A percentile compares a stretch with the other conserved stretches of the same genome.
Conservation (phyloP, 2,888 invertebrate species). For the Sericinus montela region DNA sequence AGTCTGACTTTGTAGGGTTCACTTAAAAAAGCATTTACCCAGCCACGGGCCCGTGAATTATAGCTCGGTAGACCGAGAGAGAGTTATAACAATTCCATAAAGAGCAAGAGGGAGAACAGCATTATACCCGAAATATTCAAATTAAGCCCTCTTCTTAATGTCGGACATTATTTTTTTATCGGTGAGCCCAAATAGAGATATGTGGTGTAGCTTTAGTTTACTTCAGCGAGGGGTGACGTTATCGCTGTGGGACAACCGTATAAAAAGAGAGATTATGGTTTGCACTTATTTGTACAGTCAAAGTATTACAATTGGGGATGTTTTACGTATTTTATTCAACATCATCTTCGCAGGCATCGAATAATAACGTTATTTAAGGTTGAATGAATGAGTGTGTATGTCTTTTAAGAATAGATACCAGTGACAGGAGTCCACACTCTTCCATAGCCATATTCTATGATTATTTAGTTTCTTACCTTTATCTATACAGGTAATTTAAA, state of each 20-base stretch:
- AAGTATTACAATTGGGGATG: too few species aligned
- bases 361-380: too few species aligned
- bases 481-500: too few species aligned
- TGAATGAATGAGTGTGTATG: too few species aligned
- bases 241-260: slow-evolving; percentile 30
- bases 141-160: slow-evolving; percentile 73
- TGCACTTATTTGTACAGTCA: too few species aligned
- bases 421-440: too few species aligned
- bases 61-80: slow-evolving; percentile 38
- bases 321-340: too few species aligned
- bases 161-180: slow-evolving; percentile 75
- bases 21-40: slow-evolving; percentile 72
- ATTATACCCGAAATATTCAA: slow-evolving; percentile 66
- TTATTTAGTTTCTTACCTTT: too few species aligned
- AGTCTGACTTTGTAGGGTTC: slow-evolving; percentile 44
- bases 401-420: too few species aligned
- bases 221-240: slow-evolving; percentile 34
- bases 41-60: slow-evolving; percentile 53
- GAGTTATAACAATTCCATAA: slow-evolving; percentile 18
- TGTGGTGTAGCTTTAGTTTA: slow-evolving; percentile 43
- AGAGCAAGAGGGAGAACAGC: slow-evolving; percentile 34
- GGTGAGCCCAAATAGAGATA: slow-evolving; percentile 66
- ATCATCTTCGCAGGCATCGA: too few species aligned
- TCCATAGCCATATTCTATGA: too few species aligned
- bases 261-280: slow-evolving; percentile 27